Percentiles rank a stretch among this genome's conserved stretches.
phyloP scores from a whole-genome alignment of 2,113 vertebrate genomes.

The Sinocyclocheilus grahami region DNA sequence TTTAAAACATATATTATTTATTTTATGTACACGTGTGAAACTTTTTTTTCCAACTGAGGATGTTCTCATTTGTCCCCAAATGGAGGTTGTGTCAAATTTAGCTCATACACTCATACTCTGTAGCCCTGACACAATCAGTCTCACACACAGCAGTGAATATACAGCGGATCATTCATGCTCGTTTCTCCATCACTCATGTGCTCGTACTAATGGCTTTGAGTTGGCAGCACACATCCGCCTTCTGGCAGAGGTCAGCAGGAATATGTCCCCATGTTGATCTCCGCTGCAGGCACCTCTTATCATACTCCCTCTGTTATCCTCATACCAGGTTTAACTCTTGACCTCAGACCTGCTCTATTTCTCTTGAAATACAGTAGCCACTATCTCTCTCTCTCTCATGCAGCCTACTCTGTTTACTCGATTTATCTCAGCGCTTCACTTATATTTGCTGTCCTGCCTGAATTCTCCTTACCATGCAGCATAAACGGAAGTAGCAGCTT shows the following conservation, averaged over 20 bases:
- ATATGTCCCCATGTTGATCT: background rate
- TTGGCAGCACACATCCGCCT: background rate
- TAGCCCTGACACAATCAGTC: background rate
- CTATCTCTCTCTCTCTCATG: background rate
- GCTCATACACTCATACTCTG: background rate
- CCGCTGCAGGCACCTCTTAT: background rate
- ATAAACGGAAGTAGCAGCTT: constrained; percentile 24
- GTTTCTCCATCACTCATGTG: background rate
- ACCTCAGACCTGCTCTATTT: background rate
- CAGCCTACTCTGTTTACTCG: background rate
- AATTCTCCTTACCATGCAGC: background rate
- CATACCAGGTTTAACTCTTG: constrained; percentile 2
- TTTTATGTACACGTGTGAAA: background rate
- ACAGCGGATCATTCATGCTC: background rate
- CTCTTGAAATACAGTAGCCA: background rate
- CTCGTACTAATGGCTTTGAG: background rate
- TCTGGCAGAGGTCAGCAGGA: constrained; percentile 6
- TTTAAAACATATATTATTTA: background rate
- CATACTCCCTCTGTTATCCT: background rate
- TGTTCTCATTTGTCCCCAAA: background rate
- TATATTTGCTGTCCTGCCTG: constrained; percentile 21
- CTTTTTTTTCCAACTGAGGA: background rate
- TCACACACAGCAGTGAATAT: background rate
- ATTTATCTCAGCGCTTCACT: constrained; percentile 7
- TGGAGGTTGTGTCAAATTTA: background rate